Conservation (phyloP, 2,888 invertebrate species). For the Eupithecia insigniata region DNA sequence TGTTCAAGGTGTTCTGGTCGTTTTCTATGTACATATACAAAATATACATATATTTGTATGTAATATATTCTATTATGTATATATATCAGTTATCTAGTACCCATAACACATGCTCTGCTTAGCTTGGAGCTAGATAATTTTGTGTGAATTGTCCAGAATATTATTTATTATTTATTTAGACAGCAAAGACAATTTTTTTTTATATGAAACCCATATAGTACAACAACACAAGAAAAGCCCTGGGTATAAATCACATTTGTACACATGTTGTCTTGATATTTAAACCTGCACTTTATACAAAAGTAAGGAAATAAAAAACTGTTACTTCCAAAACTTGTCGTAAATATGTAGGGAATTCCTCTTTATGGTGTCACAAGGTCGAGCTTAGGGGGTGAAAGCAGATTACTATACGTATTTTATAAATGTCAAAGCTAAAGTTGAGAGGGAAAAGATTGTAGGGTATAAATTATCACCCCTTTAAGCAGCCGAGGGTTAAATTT, state of each 20-base stretch:
- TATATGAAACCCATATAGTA: conserved; percentile 31
- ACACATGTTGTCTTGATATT: conserved; percentile 28
- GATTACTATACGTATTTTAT: conserved; percentile 47
- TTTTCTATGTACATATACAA: no score
- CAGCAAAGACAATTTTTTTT: conserved; percentile 54
- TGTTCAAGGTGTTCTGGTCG: no score
- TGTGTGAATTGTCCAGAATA: no score
- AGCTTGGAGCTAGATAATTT: no score
- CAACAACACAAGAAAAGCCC: conserved; percentile 7
- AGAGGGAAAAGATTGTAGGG: conserved; percentile 48
- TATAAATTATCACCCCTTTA: conserved; percentile 44
- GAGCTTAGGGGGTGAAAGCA: conserved; percentile 40
- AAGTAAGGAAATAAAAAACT: conserved; percentile 31
- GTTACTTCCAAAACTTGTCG: conserved; percentile 42
- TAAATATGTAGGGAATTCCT: conserved; percentile 45
- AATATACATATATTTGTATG: no score
- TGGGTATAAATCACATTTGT: conserved; percentile 36
- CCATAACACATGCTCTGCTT: no score
- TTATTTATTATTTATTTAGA: no score
- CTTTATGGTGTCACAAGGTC: conserved; percentile 46
- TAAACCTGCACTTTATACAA: conserved; percentile 36
- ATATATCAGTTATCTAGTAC: no score
- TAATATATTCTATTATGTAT: no score
- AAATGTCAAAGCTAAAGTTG: conserved; percentile 47
- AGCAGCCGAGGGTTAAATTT: conserved; percentile 41